Evolutionary conservation across 2,797 vertebrate genomes (phyloP), one percentile per base, ranked within the genome.

Genomic region (Peromyscus attwateri): DNA sequence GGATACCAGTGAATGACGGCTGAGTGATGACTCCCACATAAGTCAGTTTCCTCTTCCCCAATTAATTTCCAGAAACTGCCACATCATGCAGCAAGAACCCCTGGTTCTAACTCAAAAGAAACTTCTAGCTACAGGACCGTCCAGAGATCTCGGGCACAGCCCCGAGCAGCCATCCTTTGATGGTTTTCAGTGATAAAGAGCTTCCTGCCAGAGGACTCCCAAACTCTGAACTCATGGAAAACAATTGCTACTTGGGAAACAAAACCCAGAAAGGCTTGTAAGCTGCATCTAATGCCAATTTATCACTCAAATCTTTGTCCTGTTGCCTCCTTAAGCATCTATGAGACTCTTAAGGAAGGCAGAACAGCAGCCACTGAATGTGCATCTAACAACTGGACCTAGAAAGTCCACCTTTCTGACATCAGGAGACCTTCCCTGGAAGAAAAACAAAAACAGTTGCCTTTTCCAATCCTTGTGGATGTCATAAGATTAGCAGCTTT

Each of bases 31-130:
- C 95, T 97, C 92, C 83, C 95, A 95, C 49, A 71, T 95, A 94
- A 97, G 97, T 97, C 97, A 97, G 91, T 91, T 98, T 98, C 94
- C 97, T 97, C 95, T 97, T 98, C 95, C 94, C 84, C 94, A 98
- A 97, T 96, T 76, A 93, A 90, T 96, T 97, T 98, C 96, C 97
- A 97, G 96, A 97, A 95, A 96, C 84, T 64, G 96, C 95, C 95
- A 91, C 95, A 94, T 97, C 97, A 96, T 89, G 40, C 46, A 0
- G 6, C 13, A 52, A 96, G 96, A 97, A 96, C 52, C 87, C 88
- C 88, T 49, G 75, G 80, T 96, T 68, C 89, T 71, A 92, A 83
- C 71, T 95, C 91, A 82, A 88, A 52, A 52, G 52, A 52, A 52
- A 52, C 52, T 14, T 52, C 52, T 52, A 52, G 52, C 52, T 52